phyloP scores from a whole-genome alignment of 35 echinoderm and acorn worm genomes.

The Diadema setosum region DNA sequence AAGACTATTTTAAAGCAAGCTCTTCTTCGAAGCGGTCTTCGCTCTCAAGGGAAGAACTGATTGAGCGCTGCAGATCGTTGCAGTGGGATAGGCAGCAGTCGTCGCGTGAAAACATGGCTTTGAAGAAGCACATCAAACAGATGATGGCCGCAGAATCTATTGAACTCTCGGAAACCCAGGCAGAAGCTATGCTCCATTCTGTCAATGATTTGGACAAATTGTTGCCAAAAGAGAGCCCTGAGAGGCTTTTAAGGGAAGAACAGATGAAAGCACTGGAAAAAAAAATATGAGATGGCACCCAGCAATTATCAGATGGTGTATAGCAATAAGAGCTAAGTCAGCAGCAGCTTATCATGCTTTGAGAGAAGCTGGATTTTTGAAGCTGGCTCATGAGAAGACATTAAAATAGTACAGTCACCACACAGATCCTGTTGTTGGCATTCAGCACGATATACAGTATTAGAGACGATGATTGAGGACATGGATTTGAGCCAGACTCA shows the following conservation, averaged over 20 bases:
- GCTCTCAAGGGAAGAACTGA: not conserved
- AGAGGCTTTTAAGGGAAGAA: conserved; percentile 43
- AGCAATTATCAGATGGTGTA: conserved; percentile 55
- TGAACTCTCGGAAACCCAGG: not conserved
- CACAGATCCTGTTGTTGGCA: not conserved
- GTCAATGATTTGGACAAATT: not conserved
- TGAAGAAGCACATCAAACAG: not conserved
- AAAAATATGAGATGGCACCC: conserved; percentile 81
- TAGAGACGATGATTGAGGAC: not conserved
- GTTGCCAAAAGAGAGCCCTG: not conserved
- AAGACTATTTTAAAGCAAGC: not conserved
- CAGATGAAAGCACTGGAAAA: conserved; percentile 37
- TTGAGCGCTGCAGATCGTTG: not conserved
- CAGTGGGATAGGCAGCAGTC: not conserved
- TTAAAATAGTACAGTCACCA: conserved; percentile 38
- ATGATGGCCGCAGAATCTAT: not conserved
- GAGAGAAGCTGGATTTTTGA: conserved; percentile 4
- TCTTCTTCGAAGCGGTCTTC: not conserved
- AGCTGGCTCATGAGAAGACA: conserved; percentile 51
- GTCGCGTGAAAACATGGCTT: not conserved
- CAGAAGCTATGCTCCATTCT: not conserved
- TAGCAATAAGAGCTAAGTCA: conserved; percentile 49
- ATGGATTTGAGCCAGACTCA: not conserved
- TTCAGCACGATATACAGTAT: not conserved
- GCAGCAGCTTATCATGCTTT: conserved; percentile 21